A percentile compares a stretch with the other conserved stretches of the same genome.
Evolutionary conservation across 2,888 invertebrate species (phyloP).

Genomic region (Meteorus cinctellus): DNA sequence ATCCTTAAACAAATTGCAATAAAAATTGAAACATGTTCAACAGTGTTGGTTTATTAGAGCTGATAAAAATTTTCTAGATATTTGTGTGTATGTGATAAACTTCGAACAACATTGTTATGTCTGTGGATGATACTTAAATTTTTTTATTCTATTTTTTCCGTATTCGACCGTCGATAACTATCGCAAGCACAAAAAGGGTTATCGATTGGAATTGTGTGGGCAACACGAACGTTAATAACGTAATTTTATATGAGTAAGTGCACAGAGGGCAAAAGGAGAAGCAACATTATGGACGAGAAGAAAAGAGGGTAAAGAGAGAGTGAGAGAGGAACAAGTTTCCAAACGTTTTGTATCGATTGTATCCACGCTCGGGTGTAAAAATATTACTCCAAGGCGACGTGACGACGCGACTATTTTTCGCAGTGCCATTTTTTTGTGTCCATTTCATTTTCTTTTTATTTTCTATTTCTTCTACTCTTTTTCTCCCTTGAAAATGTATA

Average conservation of each 20-base stretch:
- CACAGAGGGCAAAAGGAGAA: conserved; percentile 36
- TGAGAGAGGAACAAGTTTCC: background rate
- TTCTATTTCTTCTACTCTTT: conserved; percentile 8
- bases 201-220: background rate
- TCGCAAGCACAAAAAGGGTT: background rate
- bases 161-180: too few relatives aligned
- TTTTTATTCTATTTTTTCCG: too few relatives aligned
- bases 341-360: conserved; percentile 11
- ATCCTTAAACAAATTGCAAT: too few relatives aligned
- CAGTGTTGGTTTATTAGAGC: too few relatives aligned
- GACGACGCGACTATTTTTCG: conserved; percentile 43
- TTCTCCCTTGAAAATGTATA: background rate
- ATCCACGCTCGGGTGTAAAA: conserved; percentile 29
- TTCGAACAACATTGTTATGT: too few relatives aligned
- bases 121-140: background rate
- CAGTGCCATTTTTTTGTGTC: conserved; percentile 14
- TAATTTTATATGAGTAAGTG: conserved; percentile 14
- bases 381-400: conserved; percentile 42
- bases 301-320: conserved; percentile 18
- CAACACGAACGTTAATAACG: conserved; percentile 14
- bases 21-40: too few relatives aligned
- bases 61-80: too few relatives aligned
- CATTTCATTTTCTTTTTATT: background rate
- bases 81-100: too few relatives aligned
- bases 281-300: conserved; percentile 34